These are phyloP conservation scores for Brachypterus glaber DNA, from an alignment of 2,888 invertebrate genomes.

Conservation along the genomic window DNA sequence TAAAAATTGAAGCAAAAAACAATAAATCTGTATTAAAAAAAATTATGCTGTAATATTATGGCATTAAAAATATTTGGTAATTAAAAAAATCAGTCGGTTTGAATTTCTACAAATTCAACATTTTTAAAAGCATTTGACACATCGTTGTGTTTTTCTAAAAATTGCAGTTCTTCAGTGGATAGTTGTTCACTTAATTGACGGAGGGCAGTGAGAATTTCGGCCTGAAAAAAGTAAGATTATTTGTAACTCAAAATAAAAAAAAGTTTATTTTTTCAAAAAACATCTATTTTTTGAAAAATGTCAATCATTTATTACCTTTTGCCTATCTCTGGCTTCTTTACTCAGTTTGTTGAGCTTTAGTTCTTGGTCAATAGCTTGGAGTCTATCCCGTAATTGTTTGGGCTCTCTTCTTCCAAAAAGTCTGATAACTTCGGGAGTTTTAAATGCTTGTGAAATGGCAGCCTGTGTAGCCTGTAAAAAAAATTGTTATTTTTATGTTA, in stretches of 20 bases:
- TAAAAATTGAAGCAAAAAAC: too few species aligned
- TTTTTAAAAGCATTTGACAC: conserved; percentile 36
- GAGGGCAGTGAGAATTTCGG: conserved; percentile 44
- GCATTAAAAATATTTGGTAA: too few species aligned
- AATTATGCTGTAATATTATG: too few species aligned
- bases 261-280: too few species aligned
- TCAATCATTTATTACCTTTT: conserved; percentile 37
- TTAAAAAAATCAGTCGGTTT: too few species aligned
- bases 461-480: conserved; percentile 56
- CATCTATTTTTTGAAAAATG: not conserved
- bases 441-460: conserved; percentile 63
- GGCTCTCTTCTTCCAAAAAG: conserved; percentile 64
- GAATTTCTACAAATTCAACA: conserved; percentile 41
- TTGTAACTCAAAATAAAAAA: too few species aligned
- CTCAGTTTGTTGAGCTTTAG: conserved; percentile 51
- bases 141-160: conserved; percentile 42
- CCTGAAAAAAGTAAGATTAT: too few species aligned
- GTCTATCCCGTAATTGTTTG: conserved; percentile 50
- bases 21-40: too few species aligned
- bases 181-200: conserved; percentile 46
- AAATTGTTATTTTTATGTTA: too few species aligned
- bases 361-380: conserved; percentile 51
- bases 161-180: conserved; percentile 40
- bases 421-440: conserved; percentile 63
- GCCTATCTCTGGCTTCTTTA: conserved; percentile 42